Percentiles rank a stretch among this genome's conserved stretches.
Evolutionary conservation across 1,140 invertebrate genomes (phyloP).

Genomic region (Drosophila sechellia): DNA sequence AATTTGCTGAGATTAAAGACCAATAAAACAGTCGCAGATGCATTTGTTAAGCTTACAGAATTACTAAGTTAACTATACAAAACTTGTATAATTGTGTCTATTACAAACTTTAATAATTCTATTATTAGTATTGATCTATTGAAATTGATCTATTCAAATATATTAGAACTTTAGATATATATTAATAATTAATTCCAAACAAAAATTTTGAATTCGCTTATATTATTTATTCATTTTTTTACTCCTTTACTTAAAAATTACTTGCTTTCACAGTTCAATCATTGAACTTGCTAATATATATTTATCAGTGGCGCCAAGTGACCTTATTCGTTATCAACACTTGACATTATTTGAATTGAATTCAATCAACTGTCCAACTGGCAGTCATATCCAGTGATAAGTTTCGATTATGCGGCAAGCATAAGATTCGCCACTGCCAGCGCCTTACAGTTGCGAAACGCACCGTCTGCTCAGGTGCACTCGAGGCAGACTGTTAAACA

Average conservation of each 20-base stretch:
- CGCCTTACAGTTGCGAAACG: constrained; percentile 23
- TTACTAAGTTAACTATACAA: too few relatives aligned
- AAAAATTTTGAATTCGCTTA: too few relatives aligned
- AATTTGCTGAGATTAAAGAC: not conserved
- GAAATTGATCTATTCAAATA: too few relatives aligned
- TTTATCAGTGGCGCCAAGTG: not conserved
- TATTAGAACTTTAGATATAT: too few relatives aligned
- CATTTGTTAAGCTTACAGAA: too few relatives aligned
- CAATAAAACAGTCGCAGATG: not conserved
- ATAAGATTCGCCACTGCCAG: not conserved
- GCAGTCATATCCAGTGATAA: not conserved
- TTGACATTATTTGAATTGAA: constrained; percentile 2
- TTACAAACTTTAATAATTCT: too few relatives aligned
- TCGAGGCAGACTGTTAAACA: constrained; percentile 26
- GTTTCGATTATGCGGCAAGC: not conserved
- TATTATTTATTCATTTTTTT: not conserved
- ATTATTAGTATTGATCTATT: too few relatives aligned
- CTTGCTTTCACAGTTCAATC: not conserved
- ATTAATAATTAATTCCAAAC: too few relatives aligned
- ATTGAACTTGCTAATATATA: not conserved
- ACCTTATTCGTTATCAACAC: constrained; percentile 17
- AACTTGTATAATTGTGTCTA: too few relatives aligned
- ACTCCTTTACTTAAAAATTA: not conserved
- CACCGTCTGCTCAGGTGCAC: constrained; percentile 29
- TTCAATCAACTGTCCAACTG: constrained; percentile 1